Evolutionary conservation across 1,140 invertebrate species (phyloP).

Genomic region (Apis laboriosa): DNA sequence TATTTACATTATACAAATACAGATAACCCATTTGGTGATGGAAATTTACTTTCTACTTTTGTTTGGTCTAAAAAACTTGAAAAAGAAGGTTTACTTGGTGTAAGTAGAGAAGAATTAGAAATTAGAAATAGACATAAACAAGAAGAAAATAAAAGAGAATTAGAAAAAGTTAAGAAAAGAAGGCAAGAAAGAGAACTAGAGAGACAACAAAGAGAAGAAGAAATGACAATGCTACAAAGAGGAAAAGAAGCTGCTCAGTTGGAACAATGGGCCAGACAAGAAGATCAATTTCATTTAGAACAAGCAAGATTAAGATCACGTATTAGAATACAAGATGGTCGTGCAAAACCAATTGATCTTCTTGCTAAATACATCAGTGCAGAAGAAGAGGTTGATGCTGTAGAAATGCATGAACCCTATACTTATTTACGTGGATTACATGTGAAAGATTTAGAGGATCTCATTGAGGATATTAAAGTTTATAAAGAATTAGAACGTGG

Average conservation of each 20-base stretch:
- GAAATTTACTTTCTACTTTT: conserved; percentile 95
- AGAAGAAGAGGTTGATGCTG: conserved; percentile 94
- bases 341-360: conserved; percentile 99
- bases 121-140: conserved; percentile 92
- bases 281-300: conserved; percentile 96
- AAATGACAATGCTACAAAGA: conserved; percentile 92
- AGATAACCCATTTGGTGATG: conserved; percentile 99
- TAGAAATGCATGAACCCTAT: conserved; percentile 99
- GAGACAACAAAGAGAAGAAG: conserved; percentile 93
- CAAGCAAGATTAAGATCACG: conserved; percentile 94
- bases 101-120: conserved; percentile 92
- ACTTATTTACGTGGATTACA: conserved; percentile 96
- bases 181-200: conserved; percentile 94
- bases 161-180: conserved; percentile 96
- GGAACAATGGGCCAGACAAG: conserved; percentile 96
- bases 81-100: conserved; percentile 93
- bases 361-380: conserved; percentile 97
- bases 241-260: conserved; percentile 97
- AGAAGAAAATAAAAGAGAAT: conserved; percentile 93
- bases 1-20: conserved; percentile 98
- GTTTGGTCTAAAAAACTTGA: conserved; percentile 98
- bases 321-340: conserved; percentile 97
- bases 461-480: conserved; percentile 98
- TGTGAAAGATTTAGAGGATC: conserved; percentile 96
- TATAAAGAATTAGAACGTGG: conserved; percentile 93